Evolutionary conservation across 2,888 invertebrate species (phyloP).

Genomic region (Xestia sexstrigata): DNA sequence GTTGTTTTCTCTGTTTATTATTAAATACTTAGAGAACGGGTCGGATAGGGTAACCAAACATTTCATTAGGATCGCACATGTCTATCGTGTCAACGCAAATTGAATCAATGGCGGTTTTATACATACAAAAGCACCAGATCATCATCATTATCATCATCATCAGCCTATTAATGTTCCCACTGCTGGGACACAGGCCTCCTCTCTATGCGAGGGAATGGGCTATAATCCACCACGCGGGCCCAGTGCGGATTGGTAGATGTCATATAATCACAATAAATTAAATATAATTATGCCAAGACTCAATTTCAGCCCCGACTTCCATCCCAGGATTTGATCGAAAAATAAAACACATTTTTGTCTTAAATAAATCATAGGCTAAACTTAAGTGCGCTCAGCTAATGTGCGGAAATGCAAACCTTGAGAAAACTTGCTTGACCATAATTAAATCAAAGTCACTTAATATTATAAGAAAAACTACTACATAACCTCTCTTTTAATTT

Average conservation of each 20-base stretch:
- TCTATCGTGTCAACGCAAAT: neutral
- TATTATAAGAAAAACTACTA: neutral
- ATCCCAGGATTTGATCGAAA: neutral
- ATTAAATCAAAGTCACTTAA: neutral
- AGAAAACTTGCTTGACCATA: conserved; percentile 30
- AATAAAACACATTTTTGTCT: neutral
- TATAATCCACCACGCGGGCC: too few relatives aligned
- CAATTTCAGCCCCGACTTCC: neutral
- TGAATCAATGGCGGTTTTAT: neutral
- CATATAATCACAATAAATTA: neutral
- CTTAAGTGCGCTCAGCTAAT: neutral
- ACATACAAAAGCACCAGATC: neutral
- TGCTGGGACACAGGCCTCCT: too few relatives aligned
- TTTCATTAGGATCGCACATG: neutral
- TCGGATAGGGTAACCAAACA: neutral
- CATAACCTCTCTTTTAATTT: conserved; percentile 1
- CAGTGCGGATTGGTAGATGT: too few relatives aligned
- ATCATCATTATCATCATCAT: too few relatives aligned
- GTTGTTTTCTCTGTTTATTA: conserved; percentile 11
- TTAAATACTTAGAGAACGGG: neutral
- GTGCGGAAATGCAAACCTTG: conserved; percentile 43
- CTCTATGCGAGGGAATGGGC: too few relatives aligned
- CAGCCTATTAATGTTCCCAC: too few relatives aligned
- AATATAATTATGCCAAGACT: neutral
- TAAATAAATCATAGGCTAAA: neutral